phyloP scores from a whole-genome alignment of 2,797 vertebrate genomes.

The Enteromius treurensis region DNA sequence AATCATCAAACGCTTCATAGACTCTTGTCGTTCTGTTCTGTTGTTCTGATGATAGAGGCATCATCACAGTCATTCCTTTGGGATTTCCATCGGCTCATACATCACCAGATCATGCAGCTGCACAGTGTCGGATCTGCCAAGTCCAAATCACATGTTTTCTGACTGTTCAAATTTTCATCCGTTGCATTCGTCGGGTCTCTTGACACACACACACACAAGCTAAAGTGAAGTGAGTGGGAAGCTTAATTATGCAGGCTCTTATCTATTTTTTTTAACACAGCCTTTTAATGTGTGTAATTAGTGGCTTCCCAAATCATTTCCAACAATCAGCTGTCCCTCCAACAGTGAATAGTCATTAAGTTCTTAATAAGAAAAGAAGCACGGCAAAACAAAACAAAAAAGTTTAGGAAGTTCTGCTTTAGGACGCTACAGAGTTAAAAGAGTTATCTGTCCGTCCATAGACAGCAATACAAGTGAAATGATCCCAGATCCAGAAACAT shows the following conservation, averaged over 20 bases:
- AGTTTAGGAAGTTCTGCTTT: neutral
- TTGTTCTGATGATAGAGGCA: neutral
- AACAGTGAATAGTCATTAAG: conserved; percentile 27
- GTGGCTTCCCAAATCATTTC: conserved; percentile 44
- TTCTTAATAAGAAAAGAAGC: conserved; percentile 37
- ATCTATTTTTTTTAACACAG: conserved; percentile 30
- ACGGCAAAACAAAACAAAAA: conserved; percentile 5
- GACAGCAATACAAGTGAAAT: too few relatives aligned
- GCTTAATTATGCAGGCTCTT: conserved; percentile 59
- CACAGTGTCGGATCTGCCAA: conserved; percentile 20
- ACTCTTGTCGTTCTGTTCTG: neutral
- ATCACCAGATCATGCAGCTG: conserved; percentile 54
- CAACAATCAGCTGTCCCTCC: conserved; percentile 36
- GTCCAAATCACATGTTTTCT: conserved; percentile 47
- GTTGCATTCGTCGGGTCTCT: conserved; percentile 26
- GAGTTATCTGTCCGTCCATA: too few relatives aligned
- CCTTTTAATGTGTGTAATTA: conserved; percentile 53
- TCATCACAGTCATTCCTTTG: neutral
- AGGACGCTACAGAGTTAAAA: neutral
- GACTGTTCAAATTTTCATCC: conserved; percentile 49
- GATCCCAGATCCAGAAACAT: too few relatives aligned
- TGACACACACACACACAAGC: conserved; percentile 10
- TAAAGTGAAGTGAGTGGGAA: conserved; percentile 52
- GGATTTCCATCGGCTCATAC: neutral
- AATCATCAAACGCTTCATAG: neutral